Conservation (phyloP, 2,888 invertebrate species). For the Desoria tigrina region DNA sequence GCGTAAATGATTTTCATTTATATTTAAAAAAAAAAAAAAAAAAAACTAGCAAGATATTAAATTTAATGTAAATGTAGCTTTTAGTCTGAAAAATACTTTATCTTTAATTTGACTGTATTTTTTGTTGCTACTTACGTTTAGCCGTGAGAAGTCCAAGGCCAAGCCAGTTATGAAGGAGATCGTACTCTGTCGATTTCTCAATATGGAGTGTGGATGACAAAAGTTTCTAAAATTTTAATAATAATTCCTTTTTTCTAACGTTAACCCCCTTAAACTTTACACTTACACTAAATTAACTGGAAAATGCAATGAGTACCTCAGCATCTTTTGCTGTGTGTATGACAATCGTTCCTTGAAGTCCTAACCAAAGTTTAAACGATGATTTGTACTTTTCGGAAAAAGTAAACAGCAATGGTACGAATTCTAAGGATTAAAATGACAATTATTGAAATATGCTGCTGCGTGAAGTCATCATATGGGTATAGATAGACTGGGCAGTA, state of each 20-base stretch:
- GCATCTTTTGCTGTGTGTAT: conserved; percentile 4
- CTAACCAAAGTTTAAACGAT: conserved; percentile 26
- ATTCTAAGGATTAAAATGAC: conserved; percentile 12
- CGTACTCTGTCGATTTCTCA: conserved; percentile 64
- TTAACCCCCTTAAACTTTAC: no score
- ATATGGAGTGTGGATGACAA: conserved; percentile 63
- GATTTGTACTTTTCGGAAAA: conserved; percentile 18
- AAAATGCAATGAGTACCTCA: conserved; percentile 24
- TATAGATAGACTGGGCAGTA: no score
- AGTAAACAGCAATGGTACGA: neutral
- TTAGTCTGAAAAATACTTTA: neutral
- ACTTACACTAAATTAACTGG: no score
- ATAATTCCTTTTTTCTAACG: neutral
- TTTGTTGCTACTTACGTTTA: conserved; percentile 56
- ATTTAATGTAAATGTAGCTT: neutral
- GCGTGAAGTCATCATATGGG: no score
- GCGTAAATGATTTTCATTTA: neutral
- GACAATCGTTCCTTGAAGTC: conserved; percentile 23
- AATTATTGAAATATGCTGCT: neutral
- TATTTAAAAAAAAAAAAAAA: neutral
- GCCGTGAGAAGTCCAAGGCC: conserved; percentile 64
- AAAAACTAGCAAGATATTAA: neutral
- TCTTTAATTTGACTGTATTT: neutral
- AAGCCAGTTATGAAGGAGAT: conserved; percentile 63
- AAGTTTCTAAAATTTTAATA: conserved; percentile 58